Evolutionary conservation across 2,797 vertebrate genomes (phyloP).

Genomic region (Tenualosa thibaudeaui): DNA sequence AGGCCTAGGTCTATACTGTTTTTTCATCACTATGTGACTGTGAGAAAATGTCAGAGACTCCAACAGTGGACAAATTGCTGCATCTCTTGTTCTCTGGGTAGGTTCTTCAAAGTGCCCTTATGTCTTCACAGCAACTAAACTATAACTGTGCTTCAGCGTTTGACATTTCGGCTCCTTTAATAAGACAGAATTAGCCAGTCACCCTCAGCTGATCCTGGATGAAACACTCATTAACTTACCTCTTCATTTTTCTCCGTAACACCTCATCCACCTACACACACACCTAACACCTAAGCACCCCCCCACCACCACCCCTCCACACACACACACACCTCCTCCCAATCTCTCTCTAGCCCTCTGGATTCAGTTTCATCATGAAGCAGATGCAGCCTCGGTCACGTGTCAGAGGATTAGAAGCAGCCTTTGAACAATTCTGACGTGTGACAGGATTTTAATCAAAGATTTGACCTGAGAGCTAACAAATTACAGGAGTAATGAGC

Average conservation of each 20-base stretch:
- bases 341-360: not conserved
- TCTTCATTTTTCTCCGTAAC: constrained; percentile 26
- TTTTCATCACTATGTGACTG: not conserved
- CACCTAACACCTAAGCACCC: not conserved
- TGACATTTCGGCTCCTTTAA: constrained; percentile 46
- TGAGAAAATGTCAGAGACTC: not conserved
- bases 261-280: not conserved
- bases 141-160: not conserved
- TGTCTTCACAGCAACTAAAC: not conserved
- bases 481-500: constrained; percentile 23
- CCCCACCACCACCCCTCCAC: not conserved
- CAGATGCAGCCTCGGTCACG: not conserved
- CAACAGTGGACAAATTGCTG: not conserved
- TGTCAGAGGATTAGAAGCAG: constrained; percentile 32
- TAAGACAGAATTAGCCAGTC: constrained; percentile 32
- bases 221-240: constrained; percentile 44
- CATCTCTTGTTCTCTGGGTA: not conserved
- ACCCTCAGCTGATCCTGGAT: constrained; percentile 42
- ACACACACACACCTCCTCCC: too few relatives aligned
- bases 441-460: constrained; percentile 32
- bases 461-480: constrained; percentile 31
- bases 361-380: not conserved
- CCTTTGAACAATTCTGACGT: constrained; percentile 27
- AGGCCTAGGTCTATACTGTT: too few relatives aligned
- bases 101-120: not conserved